A percentile compares a stretch with the other conserved stretches of the same genome.
These are phyloP conservation scores for Nothobranchius furzeri DNA, from an alignment of 2,113 vertebrate genomes.

Conservation along the genomic window DNA sequence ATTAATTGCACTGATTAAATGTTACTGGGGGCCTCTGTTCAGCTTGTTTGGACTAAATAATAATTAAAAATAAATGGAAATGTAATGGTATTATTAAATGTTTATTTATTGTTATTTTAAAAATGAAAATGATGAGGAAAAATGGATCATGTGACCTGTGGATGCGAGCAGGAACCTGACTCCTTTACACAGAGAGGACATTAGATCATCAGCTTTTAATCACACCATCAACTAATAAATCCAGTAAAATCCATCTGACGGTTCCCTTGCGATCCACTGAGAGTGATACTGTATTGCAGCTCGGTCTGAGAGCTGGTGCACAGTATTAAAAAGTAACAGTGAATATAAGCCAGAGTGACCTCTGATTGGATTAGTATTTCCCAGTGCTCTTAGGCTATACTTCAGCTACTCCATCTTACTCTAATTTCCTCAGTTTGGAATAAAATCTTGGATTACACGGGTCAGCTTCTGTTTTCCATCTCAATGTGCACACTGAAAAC, in stretches of 20 bases:
- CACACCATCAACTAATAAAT: constrained; percentile 47
- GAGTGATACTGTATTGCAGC: constrained; percentile 45
- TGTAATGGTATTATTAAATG: no score
- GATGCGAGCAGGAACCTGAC: constrained; percentile 1
- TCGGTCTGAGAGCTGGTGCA: constrained; percentile 6
- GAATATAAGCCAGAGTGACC: constrained; percentile 62
- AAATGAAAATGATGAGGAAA: no score
- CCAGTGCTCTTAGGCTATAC: constrained; percentile 66
- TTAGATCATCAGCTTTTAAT: constrained; percentile 46
- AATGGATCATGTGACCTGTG: no score
- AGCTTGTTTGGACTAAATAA: no score
- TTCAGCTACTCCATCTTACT: constrained; percentile 48
- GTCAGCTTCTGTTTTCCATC: constrained; percentile 6
- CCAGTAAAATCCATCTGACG: constrained; percentile 42
- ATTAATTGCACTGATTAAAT: no score
- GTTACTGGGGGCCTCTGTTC: no score
- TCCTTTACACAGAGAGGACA: constrained; percentile 43
- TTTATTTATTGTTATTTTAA: no score
- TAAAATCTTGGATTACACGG: constrained; percentile 32
- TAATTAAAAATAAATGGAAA: no score
- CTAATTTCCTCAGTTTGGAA: constrained; percentile 48
- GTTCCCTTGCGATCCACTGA: constrained; percentile 34
- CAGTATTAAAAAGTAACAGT: constrained; percentile 58
- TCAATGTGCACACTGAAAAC: background rate
- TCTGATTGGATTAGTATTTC: constrained; percentile 68